Evolutionary conservation across 2,113 vertebrate species (phyloP), one percentile per base, ranked within the genome.

Genomic region (Phycodurus eques): DNA sequence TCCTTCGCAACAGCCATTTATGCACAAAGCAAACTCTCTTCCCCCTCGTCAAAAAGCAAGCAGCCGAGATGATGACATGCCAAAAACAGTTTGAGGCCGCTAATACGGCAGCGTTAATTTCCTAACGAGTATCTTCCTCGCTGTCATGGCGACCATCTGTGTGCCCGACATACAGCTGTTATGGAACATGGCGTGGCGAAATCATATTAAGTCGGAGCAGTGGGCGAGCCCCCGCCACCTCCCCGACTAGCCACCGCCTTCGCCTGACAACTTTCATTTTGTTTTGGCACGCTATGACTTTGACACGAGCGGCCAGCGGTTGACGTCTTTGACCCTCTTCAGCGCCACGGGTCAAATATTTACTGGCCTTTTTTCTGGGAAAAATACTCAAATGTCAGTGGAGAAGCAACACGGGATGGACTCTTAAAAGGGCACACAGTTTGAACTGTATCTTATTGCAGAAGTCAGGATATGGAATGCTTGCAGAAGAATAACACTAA

Each of bases 91-190:
- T 46, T 66, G 64, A 66, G 43, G n/a, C 64, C 43, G 27, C 43
- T 46, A n/a, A 47, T 46, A 47, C 22, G 4, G 44, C 27, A 6
- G 43, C 64, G 43, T 66, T 66, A 47, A 66, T 66, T 66, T 66
- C 64, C 64, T 66, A 66, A 66, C 64, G 42, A 66, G 64, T 31
- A 31, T 31, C 64, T 66, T 66, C 64, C 64, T 66, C n/a, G 64
- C 64, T 66, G 64, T 66, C 64, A 66, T 66, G 64, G 64, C 43
- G 64, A 66, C 64, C 64, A 66, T 66, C 64, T 66, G 64, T 27
- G 64, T 47, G 19, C 43, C 64, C 64, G 64, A 8, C 64, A 14
- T 47, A 46, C 64, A 66, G 64, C 64, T 66, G 64, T 66, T 47
- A 47, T 47, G 22, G 43, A 66, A 66, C 63, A 66, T 2, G 63